These are phyloP conservation scores for Philotrypesis tridentata DNA, from an alignment of 1,140 invertebrate species.

Conservation along the genomic window DNA sequence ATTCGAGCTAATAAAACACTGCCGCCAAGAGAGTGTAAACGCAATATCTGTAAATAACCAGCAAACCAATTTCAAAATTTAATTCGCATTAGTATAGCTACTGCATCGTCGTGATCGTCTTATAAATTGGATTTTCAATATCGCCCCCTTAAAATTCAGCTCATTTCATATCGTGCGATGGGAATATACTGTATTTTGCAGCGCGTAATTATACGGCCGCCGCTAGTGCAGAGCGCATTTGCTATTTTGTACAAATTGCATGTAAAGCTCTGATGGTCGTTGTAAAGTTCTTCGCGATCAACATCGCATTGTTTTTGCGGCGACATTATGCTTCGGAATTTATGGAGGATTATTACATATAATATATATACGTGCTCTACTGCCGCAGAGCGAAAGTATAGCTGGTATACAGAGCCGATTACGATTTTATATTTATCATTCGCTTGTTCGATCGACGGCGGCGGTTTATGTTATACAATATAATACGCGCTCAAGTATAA, in stretches of 20 bases:
- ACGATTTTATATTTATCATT: constrained; percentile 17
- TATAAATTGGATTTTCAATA: no score
- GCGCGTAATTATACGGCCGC: not conserved
- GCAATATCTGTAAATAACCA: no score
- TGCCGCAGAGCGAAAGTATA: not conserved
- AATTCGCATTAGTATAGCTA: no score
- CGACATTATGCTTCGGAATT: not conserved
- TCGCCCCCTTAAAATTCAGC: not conserved
- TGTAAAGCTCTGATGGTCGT: not conserved
- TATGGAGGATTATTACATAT: not conserved
- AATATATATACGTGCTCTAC: no score
- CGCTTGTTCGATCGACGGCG: not conserved
- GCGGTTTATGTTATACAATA: not conserved
- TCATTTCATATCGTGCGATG: not conserved
- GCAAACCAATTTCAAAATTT: no score
- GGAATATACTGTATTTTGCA: not conserved
- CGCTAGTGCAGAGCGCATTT: not conserved
- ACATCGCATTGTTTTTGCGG: constrained; percentile 12
- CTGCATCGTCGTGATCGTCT: no score
- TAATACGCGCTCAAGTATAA: not conserved
- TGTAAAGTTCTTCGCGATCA: constrained; percentile 13
- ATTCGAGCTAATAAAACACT: no score
- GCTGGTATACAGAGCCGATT: not conserved
- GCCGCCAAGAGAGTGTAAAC: no score
- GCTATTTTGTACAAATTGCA: not conserved